Conservation (phyloP, 2,888 invertebrate genomes). For the Sympetrum striolatum region DNA sequence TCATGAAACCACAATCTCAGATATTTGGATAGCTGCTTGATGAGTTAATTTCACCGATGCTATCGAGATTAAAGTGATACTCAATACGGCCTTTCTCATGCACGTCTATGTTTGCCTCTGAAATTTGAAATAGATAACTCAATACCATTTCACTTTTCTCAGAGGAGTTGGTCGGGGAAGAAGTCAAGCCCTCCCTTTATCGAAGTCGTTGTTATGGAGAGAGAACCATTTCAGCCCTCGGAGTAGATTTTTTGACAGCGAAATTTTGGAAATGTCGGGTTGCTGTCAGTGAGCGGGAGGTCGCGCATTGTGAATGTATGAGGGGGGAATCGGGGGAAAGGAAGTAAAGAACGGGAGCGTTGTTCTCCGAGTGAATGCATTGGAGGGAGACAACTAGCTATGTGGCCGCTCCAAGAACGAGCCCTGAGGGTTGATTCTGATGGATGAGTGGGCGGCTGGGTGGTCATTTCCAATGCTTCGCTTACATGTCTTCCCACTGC, state of each 20-base stretch:
- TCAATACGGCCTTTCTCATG: too few relatives aligned
- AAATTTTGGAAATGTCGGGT: constrained; percentile 28
- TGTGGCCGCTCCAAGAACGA: not conserved
- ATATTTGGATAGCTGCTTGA: too few relatives aligned
- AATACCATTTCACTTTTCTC: not conserved
- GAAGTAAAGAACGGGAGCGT: not conserved
- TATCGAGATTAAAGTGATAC: too few relatives aligned
- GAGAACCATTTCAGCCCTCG: not conserved
- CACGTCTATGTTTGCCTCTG: not conserved
- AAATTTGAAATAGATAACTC: not conserved
- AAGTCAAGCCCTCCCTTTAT: not conserved
- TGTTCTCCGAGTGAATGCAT: constrained; percentile 39
- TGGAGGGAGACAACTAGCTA: constrained; percentile 14
- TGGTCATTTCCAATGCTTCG: not conserved
- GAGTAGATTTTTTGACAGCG: constrained; percentile 28
- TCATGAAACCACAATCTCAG: too few relatives aligned
- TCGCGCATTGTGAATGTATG: constrained; percentile 8
- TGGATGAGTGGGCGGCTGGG: constrained; percentile 26
- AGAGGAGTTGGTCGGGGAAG: not conserved
- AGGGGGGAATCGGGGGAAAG: not conserved
- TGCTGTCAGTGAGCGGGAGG: constrained; percentile 36
- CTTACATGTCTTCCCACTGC: not conserved
- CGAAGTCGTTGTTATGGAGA: constrained; percentile 6
- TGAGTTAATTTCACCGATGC: too few relatives aligned
- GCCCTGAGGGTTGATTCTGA: constrained; percentile 40